Conservation (phyloP, 2,113 vertebrate genomes). For the Ascaphus truei region DNA sequence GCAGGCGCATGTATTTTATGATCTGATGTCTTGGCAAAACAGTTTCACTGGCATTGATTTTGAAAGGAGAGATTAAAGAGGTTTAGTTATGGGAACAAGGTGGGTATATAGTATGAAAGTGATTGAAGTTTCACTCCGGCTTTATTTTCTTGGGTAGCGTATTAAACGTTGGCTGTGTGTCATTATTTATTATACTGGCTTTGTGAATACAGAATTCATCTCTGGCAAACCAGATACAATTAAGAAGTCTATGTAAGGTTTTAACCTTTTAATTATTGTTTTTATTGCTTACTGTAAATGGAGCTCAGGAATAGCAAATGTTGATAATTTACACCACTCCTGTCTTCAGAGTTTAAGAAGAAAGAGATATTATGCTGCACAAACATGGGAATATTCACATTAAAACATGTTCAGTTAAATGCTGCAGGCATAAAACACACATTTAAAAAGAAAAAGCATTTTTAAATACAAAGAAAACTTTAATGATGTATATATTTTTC, state of each 20-base stretch:
- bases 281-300: constrained; percentile 77
- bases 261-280: constrained; percentile 82
- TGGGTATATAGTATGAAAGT: constrained; percentile 64
- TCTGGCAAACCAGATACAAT: constrained; percentile 69
- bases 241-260: constrained; percentile 75
- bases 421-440: too few species aligned
- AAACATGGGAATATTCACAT: too few species aligned
- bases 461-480: too few species aligned
- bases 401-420: constrained; percentile 1
- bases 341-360: constrained; percentile 58
- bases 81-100: constrained; percentile 62
- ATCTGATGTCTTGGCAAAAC: constrained; percentile 55
- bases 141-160: constrained; percentile 77
- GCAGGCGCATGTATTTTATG: background rate
- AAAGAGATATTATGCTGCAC: too few species aligned
- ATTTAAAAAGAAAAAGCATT: too few species aligned
- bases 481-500: too few species aligned
- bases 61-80: constrained; percentile 60
- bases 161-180: constrained; percentile 71
- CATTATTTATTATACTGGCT: constrained; percentile 76
- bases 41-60: constrained; percentile 68
- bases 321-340: constrained; percentile 73
- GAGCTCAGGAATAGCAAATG: constrained; percentile 73
- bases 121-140: constrained; percentile 58
- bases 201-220: constrained; percentile 69